These are phyloP conservation scores for Pristionchus entomophagus DNA, from an alignment of 2,888 invertebrate species.

Conservation along the genomic window DNA sequence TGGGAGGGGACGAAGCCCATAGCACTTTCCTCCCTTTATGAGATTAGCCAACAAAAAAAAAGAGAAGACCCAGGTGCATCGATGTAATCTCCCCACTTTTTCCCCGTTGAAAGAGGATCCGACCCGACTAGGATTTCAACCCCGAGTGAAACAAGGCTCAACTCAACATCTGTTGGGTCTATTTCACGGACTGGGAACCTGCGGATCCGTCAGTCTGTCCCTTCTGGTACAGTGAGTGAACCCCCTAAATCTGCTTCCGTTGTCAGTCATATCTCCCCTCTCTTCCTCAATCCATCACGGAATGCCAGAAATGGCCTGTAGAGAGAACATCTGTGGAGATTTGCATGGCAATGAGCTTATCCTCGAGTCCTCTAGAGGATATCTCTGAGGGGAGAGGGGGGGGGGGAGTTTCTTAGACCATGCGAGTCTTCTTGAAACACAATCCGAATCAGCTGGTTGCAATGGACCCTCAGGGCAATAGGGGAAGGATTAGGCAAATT, in stretches of 20 bases:
- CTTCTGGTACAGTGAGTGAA: neutral
- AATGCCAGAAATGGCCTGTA: neutral
- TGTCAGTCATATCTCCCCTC: too few species aligned
- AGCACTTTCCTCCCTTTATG: constrained; percentile 27
- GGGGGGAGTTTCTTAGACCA: constrained; percentile 8
- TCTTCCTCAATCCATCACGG: constrained; percentile 17
- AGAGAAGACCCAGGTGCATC: neutral
- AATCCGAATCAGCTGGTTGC: constrained; percentile 40
- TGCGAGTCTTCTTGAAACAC: too few species aligned
- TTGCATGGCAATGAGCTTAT: constrained; percentile 37
- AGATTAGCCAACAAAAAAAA: neutral
- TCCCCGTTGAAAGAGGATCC: constrained; percentile 10
- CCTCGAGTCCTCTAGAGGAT: neutral
- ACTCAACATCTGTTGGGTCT: neutral
- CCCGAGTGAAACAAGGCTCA: constrained; percentile 14
- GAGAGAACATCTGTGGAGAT: constrained; percentile 39
- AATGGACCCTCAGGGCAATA: constrained; percentile 11
- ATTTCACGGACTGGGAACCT: neutral
- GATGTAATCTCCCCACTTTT: constrained; percentile 40
- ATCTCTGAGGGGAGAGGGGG: constrained; percentile 14
- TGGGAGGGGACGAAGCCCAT: neutral
- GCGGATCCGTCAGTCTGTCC: constrained; percentile 15
- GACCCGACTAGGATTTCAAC: constrained; percentile 23
- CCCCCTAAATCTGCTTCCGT: constrained; percentile 29
- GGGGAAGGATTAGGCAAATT: constrained; percentile 37